These are phyloP conservation scores for Pocillopora grandis DNA, from an alignment of 92 coral and sea anemone species.

Conservation along the genomic window DNA sequence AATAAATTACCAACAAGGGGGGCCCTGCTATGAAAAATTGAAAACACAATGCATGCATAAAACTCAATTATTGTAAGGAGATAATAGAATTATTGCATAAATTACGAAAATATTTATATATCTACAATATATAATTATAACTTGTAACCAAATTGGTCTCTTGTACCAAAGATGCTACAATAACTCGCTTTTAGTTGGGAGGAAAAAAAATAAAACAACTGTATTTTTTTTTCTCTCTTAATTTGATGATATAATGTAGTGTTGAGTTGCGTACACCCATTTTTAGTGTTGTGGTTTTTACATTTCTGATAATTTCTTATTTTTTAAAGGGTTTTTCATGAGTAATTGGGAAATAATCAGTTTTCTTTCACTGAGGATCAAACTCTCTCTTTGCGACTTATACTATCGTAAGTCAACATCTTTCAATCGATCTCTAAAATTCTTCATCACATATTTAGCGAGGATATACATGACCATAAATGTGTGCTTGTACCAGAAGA, in stretches of 20 bases:
- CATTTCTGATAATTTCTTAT: neutral
- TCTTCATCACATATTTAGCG: too few relatives aligned
- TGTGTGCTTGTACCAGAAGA: too few relatives aligned
- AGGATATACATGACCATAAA: too few relatives aligned
- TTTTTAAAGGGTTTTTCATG: neutral
- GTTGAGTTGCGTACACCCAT: neutral
- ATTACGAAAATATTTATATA: neutral
- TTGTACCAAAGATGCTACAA: neutral
- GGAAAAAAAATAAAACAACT: neutral
- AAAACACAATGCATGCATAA: neutral
- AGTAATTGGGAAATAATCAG: neutral
- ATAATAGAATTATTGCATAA: slow-evolving; percentile 9
- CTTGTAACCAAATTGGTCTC: neutral
- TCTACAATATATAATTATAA: too few relatives aligned
- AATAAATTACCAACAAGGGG: neutral
- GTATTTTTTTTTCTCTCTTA: neutral
- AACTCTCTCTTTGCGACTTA: too few relatives aligned
- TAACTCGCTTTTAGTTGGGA: neutral
- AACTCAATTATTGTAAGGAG: slow-evolving; percentile 13
- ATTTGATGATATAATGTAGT: neutral
- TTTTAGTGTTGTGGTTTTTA: neutral
- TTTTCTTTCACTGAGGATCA: neutral
- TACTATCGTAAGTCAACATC: too few relatives aligned
- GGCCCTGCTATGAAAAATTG: neutral
- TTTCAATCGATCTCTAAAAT: neutral